These are phyloP conservation scores for Phalloptychus januarius DNA, from an alignment of 2,797 vertebrate genomes.

Conservation along the genomic window DNA sequence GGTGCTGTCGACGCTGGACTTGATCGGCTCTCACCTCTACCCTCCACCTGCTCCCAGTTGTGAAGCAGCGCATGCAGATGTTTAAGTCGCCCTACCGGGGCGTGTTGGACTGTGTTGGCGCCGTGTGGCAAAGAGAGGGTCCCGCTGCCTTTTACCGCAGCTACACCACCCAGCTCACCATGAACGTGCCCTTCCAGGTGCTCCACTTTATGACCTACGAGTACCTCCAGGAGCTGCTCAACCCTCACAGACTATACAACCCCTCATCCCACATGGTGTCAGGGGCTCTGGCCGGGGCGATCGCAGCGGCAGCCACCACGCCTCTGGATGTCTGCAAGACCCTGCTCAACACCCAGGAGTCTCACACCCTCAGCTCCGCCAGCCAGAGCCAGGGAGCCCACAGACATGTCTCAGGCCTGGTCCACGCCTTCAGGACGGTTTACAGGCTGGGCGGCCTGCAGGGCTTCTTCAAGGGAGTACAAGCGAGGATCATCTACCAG, in stretches of 20 bases:
- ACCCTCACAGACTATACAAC: constrained; percentile 97
- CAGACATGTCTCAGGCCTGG: constrained; percentile 95
- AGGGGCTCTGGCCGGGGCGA: constrained; percentile 92
- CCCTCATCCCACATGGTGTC: constrained; percentile 93
- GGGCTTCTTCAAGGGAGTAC: constrained; percentile 95
- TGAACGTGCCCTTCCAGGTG: constrained; percentile 99
- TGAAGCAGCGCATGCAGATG: constrained; percentile 99
- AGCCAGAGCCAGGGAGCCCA: constrained; percentile 84
- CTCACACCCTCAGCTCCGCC: constrained; percentile 78
- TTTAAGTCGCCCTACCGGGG: constrained; percentile 94
- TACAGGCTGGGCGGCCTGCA: constrained; percentile 94
- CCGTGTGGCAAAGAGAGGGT: constrained; percentile 92
- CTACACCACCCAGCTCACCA: constrained; percentile 98
- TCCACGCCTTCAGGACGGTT: constrained; percentile 97
- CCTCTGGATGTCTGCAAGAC: constrained; percentile 99
- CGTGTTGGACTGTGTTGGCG: constrained; percentile 91
- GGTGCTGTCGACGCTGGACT: constrained; percentile 4
- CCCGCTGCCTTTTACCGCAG: constrained; percentile 95
- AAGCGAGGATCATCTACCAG: constrained; percentile 96
- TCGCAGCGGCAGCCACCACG: constrained; percentile 94
- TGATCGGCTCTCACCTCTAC: not conserved
- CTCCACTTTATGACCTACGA: constrained; percentile 99
- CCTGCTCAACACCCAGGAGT: constrained; percentile 97
- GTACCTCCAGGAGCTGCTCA: constrained; percentile 95
- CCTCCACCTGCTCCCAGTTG: constrained; percentile 78